Conservation (phyloP, 2,113 vertebrate species). For the Phrynosoma blainvillii region DNA sequence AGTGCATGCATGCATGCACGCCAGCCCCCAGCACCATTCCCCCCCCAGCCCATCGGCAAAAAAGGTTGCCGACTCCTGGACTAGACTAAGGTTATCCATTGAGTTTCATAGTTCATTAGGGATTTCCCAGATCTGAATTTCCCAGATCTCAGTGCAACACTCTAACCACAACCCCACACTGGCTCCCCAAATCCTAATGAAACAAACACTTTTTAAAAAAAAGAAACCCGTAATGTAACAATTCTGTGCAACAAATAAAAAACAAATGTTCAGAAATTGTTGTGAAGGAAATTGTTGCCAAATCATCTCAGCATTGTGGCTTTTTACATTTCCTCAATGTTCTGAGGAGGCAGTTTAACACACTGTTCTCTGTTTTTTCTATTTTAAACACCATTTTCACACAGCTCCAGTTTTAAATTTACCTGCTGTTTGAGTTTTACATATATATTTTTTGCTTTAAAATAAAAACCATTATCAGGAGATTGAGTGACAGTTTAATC, state of each 20-base stretch:
- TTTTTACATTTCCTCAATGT: constrained; percentile 47
- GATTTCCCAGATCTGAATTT: too few relatives aligned
- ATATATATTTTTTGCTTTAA: constrained; percentile 54
- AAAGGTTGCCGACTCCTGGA: too few relatives aligned
- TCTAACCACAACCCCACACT: too few relatives aligned
- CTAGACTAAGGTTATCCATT: too few relatives aligned
- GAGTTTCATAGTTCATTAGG: too few relatives aligned
- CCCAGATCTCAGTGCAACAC: too few relatives aligned
- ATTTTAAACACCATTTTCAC: constrained; percentile 42
- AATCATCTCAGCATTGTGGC: background rate
- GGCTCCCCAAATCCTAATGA: background rate
- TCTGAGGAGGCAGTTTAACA: constrained; percentile 49
- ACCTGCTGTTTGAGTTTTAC: constrained; percentile 70
- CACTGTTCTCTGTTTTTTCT: constrained; percentile 55
- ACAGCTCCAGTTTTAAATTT: constrained; percentile 36
- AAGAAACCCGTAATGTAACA: background rate
- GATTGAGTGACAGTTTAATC: constrained; percentile 64
- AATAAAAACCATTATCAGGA: constrained; percentile 54
- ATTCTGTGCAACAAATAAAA: background rate
- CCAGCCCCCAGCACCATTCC: too few relatives aligned
- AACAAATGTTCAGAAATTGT: background rate
- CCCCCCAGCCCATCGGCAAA: too few relatives aligned
- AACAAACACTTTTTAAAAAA: background rate
- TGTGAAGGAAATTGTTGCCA: background rate
- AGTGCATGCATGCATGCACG: too few relatives aligned